Evolutionary conservation across 2,888 invertebrate species (phyloP), one percentile per base, ranked within the genome.

Genomic region (Geophilus truncorum): DNA sequence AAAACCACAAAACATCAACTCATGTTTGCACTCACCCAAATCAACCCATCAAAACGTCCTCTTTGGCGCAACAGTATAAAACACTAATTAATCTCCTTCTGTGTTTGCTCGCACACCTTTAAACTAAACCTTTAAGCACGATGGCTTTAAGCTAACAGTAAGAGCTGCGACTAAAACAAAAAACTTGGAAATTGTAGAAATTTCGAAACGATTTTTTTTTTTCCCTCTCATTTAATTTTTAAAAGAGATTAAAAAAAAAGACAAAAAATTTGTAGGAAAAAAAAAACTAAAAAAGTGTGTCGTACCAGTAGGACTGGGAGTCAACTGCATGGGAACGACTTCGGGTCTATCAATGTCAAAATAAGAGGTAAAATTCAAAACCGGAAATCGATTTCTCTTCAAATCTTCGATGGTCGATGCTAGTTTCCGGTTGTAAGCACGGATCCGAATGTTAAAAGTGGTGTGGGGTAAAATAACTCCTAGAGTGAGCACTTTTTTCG

Each of bases 251-350:
- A n/a, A 40, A 40, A 12, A 51, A 45, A 62, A 25, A 1, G 21
- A 45, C 3, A 45, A 70, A 70, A 57, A 18, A 23, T 18, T 57
- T 57, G 18, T 51, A 28, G 12, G 25, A 25, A 62, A 5, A 23
- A 15, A 70, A 70, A 15, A 23, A 15, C 10, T 34, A 77, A 77
- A 77, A 77, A 36, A 77, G 18, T 12, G 25, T 34, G 32, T 2
- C 28, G 25, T 32, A 77, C 77, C 77, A 36, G 34, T 77, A n/a
- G 77, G 77, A 77, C 34, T 77, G 36, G 77, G 77, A 36, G 77
- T 77, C 77, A 77, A 77, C 77, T 77, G 77, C 77, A 77, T 34
- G 77, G 77, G 21, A 23, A 77, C 77, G 21, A 77, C 77, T 34
- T 77, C 77, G 5, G 77, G 77, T 34, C 18, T 77, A 23, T 77